Conservation (phyloP, 2,888 invertebrate genomes). For the Achlya flavicornis region DNA sequence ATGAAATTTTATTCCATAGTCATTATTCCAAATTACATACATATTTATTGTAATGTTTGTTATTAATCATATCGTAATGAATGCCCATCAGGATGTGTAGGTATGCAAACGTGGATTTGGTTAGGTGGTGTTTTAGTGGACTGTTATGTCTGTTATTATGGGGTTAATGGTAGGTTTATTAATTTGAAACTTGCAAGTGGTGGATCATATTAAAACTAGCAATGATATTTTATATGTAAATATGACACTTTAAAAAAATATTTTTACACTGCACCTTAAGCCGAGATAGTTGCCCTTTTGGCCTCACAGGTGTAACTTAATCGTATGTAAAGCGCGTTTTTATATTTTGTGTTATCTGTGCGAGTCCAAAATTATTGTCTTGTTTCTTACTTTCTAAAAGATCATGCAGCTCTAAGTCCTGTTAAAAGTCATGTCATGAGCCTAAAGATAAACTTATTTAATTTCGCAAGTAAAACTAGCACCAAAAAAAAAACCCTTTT, state of each 20-base stretch:
- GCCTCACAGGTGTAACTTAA: no score
- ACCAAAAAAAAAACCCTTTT: not conserved
- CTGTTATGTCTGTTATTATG: not conserved
- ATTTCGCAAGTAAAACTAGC: not conserved
- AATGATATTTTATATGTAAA: no score
- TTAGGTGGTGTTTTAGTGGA: not conserved
- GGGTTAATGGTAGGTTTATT: not conserved
- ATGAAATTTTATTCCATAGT: not conserved
- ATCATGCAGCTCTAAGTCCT: not conserved
- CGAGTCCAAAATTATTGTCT: no score
- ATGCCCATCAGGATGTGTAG: not conserved
- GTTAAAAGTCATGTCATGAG: not conserved
- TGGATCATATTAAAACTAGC: no score
- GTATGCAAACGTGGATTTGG: not conserved
- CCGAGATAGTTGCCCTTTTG: no score
- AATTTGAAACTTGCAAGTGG: no score
- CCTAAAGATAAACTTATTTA: not conserved
- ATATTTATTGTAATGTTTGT: conserved; percentile 6
- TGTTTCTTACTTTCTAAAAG: no score
- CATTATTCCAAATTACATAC: not conserved
- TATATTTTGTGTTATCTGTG: no score
- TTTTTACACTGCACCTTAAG: no score
- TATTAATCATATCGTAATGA: not conserved
- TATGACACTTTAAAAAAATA: no score
- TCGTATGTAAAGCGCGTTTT: no score